Evolutionary conservation across 1,140 invertebrate genomes (phyloP), one percentile per base, ranked within the genome.

Genomic region (Drosophila leontia): DNA sequence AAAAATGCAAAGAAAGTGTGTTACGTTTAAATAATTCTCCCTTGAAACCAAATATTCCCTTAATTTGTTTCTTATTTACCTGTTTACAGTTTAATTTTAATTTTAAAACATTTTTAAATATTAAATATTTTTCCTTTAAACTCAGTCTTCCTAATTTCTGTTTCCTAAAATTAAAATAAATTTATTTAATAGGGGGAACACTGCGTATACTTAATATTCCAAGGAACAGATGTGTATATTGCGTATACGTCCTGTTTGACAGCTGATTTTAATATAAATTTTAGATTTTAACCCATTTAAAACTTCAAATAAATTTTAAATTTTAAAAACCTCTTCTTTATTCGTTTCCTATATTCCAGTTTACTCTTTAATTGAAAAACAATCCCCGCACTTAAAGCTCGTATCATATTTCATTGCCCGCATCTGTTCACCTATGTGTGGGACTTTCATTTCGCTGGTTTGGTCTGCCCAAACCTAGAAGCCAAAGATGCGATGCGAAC

Each of bases 371-470:
- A 34, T 34, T 19, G 13, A 3, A 7, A 51, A 2, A 19, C 19
- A 19, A 13, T 9, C 3, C 23, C 4, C 17, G 6, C 13, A 2
- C 35, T 19, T 9, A 0, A 13, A 23, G 5, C 19, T 3, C 5
- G 3, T 17, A 34, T 1, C 19, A 13, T 13, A 39, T 34, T 29
- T 13, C 7, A 7, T 17, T 53, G 39, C 13, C 48, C 67, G 1
- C 34, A 11, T 1, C 34, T 79, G 70, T 67, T 6, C 12, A 34
- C 37, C 42, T 45, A 34, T 75, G 64, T 79, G 64, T 60, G 63
- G 41, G 81, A 80, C 81, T 84, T 83, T 84, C 77, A 76, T 84
- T 80, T 72, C 35, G 65, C 56, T 51, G 76, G 70, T 23, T 57
- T 55, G 32, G 41, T 41, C 35, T 72, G 60, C 67, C 68, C 67